A percentile compares a stretch with the other conserved stretches of the same genome.
phyloP scores from a whole-genome alignment of 2,797 vertebrate species.

The Melanogrammus aeglefinus region DNA sequence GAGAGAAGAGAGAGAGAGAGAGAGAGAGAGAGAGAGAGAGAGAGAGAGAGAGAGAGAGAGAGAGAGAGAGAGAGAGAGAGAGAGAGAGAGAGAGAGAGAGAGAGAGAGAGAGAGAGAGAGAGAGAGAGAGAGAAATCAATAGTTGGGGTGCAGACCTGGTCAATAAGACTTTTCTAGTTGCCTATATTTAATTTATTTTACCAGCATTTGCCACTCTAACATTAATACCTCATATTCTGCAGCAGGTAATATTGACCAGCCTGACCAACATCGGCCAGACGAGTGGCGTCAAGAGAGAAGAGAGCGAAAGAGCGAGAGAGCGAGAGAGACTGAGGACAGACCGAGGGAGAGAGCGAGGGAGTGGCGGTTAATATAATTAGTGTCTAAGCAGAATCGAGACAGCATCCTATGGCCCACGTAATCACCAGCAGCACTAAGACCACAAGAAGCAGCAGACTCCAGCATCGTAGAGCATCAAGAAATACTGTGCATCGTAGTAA shows the following conservation, averaged over 20 bases:
- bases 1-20: neutral
- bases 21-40: neutral
- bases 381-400: slow-evolving; percentile 28
- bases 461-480: slow-evolving; percentile 57
- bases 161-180: neutral
- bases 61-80: neutral
- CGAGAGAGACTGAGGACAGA: neutral
- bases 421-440: slow-evolving; percentile 56
- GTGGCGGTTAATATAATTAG: slow-evolving; percentile 37
- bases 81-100: neutral
- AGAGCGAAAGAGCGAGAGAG: neutral
- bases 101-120: neutral
- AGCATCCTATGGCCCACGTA: slow-evolving; percentile 28
- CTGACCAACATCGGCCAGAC: neutral
- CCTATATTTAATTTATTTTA: neutral
- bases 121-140: neutral
- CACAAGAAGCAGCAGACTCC: slow-evolving; percentile 48
- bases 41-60: neutral
- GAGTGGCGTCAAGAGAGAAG: neutral
- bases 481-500: slow-evolving; percentile 39
- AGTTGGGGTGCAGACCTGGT: neutral
- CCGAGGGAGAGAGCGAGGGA: neutral
- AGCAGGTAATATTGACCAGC: neutral
- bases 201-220: neutral
- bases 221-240: slow-evolving; percentile 2